Percentiles rank a stretch among this genome's conserved stretches.
These are phyloP conservation scores for Cirrhinus molitorella DNA, from an alignment of 2,797 vertebrate species.

Conservation along the genomic window DNA sequence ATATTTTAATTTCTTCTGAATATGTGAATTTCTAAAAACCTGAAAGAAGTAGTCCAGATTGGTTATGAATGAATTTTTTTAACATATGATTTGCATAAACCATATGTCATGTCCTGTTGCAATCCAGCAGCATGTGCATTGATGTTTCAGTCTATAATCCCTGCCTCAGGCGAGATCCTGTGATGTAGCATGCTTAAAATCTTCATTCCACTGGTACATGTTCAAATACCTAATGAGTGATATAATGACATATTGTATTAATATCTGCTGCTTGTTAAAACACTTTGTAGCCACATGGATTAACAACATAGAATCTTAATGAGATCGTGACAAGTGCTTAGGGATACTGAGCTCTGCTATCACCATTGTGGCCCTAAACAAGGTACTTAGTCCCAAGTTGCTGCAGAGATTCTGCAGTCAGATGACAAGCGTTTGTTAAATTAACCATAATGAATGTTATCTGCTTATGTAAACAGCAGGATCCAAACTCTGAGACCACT, in stretches of 20 bases:
- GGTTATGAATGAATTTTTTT: background rate
- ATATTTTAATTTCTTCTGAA: background rate
- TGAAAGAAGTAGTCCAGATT: background rate
- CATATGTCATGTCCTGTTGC: background rate
- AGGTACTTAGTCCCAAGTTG: background rate
- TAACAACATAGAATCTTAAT: background rate
- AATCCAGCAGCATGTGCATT: background rate
- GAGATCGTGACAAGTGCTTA: slow-evolving; percentile 1
- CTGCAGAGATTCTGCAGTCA: background rate
- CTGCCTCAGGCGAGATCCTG: background rate
- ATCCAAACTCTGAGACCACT: background rate
- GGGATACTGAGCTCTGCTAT: background rate
- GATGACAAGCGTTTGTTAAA: background rate
- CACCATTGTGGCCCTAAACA: background rate
- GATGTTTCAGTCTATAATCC: slow-evolving; percentile 1
- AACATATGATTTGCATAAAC: background rate
- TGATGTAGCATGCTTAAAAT: slow-evolving; percentile 10
- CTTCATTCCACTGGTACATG: background rate
- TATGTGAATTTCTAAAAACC: background rate
- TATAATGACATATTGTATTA: slow-evolving; percentile 33
- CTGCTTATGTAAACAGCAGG: background rate
- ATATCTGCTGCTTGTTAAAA: slow-evolving; percentile 43
- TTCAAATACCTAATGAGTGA: slow-evolving; percentile 10
- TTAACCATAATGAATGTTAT: background rate
- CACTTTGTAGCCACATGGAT: slow-evolving; percentile 16